phyloP scores from a whole-genome alignment of 2,797 vertebrate genomes.

The Sylvilagus floridanus region DNA sequence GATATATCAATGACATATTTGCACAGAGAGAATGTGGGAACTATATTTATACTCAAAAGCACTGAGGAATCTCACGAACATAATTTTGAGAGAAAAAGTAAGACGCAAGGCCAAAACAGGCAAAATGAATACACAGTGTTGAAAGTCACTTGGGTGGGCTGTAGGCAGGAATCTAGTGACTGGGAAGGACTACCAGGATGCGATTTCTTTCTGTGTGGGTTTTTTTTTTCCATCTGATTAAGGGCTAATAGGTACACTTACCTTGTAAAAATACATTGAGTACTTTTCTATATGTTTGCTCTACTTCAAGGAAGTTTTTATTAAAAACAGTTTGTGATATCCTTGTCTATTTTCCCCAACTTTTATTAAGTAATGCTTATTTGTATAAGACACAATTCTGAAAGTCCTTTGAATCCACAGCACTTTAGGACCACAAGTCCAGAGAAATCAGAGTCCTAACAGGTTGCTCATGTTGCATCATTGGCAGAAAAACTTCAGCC shows the following conservation, averaged over 20 bases:
- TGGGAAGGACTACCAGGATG: not conserved
- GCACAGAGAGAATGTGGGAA: conserved; percentile 5
- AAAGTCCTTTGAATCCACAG: not conserved
- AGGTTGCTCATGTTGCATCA: not conserved
- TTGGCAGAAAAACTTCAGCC: conserved; percentile 14
- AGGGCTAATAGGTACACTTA: not conserved
- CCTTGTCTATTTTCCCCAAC: not conserved
- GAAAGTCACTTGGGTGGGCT: not conserved
- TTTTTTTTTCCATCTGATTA: not conserved
- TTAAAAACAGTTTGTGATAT: not conserved
- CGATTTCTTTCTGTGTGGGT: not conserved
- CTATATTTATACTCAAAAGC: conserved; percentile 16
- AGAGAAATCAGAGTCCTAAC: not conserved
- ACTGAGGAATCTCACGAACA: conserved; percentile 4
- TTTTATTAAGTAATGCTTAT: conserved; percentile 34
- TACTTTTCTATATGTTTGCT: conserved; percentile 14
- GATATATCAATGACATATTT: not conserved
- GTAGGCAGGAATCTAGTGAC: not conserved
- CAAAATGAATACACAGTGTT: not conserved
- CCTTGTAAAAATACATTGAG: conserved; percentile 38
- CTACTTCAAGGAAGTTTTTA: not conserved
- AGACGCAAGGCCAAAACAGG: not conserved
- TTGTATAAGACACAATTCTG: conserved; percentile 40
- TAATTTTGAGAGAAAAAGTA: not conserved
- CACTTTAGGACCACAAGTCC: not conserved